These are phyloP conservation scores for Scolanthus callimorphus DNA, from an alignment of 92 coral and sea anemone species.

Conservation along the genomic window DNA sequence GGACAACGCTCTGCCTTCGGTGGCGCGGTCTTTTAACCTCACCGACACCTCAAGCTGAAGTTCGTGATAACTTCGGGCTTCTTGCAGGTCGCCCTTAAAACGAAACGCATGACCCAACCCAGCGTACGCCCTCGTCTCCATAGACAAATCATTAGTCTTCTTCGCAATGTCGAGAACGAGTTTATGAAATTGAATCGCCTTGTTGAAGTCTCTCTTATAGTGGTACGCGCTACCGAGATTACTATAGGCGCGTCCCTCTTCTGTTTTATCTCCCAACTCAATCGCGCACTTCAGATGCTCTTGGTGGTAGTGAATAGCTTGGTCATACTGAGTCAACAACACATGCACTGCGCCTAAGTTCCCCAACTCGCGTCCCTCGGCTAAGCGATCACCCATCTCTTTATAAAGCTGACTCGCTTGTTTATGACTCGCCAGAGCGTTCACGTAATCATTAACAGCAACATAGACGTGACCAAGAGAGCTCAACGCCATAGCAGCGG, in stretches of 20 bases:
- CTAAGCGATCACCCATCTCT: slow-evolving; percentile 72
- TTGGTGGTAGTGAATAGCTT: slow-evolving; percentile 79
- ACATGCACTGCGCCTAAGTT: slow-evolving; percentile 96
- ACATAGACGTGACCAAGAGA: slow-evolving; percentile 92
- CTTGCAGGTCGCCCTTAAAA: slow-evolving; percentile 71
- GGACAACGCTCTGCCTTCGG: slow-evolving; percentile 95
- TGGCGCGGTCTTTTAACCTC: slow-evolving; percentile 77
- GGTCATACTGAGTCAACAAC: slow-evolving; percentile 66
- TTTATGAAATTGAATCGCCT: slow-evolving; percentile 70
- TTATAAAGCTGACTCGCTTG: slow-evolving; percentile 76
- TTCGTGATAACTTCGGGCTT: slow-evolving; percentile 79
- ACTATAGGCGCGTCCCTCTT: slow-evolving; percentile 89
- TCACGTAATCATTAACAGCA: slow-evolving; percentile 72
- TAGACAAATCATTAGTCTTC: slow-evolving; percentile 68
- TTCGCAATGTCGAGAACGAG: slow-evolving; percentile 78
- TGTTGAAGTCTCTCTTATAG: slow-evolving; percentile 77
- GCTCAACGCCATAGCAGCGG: slow-evolving; percentile 82
- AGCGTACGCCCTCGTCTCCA: slow-evolving; percentile 93
- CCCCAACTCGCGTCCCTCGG: slow-evolving; percentile 93
- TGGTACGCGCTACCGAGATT: slow-evolving; percentile 94
- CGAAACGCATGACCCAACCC: slow-evolving; percentile 95
- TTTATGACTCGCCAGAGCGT: slow-evolving; percentile 88
- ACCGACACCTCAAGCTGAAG: slow-evolving; percentile 84
- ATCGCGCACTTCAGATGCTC: slow-evolving; percentile 82
- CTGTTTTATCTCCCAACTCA: slow-evolving; percentile 67